These are phyloP conservation scores for Holacanthella duospinosa DNA, from an alignment of 2,888 invertebrate species.

Conservation along the genomic window DNA sequence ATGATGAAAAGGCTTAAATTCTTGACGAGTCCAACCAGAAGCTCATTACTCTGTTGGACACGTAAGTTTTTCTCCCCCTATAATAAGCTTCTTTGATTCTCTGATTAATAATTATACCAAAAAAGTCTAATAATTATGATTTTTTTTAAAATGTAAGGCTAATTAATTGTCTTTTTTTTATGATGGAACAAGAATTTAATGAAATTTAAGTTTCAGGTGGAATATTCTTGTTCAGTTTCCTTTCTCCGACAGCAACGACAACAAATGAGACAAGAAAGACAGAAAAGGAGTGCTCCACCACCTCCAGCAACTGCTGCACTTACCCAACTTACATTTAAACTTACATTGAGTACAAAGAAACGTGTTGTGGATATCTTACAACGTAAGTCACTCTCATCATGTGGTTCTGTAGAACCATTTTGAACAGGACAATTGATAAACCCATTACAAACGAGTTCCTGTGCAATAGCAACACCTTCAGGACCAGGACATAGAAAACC, in stretches of 20 bases:
- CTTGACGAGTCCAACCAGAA: too few species aligned
- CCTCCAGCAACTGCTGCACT: conserved; percentile 35
- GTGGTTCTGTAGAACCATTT: conserved; percentile 22
- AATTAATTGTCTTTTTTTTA: too few species aligned
- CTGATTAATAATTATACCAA: too few species aligned
- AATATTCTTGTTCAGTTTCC: neutral
- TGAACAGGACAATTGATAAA: conserved; percentile 65
- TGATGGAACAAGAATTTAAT: too few species aligned
- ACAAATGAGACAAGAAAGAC: conserved; percentile 32
- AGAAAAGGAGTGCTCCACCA: conserved; percentile 26
- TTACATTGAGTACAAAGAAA: conserved; percentile 34
- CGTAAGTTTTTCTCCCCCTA: too few species aligned
- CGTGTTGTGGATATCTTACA: conserved; percentile 35
- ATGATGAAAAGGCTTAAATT: too few species aligned
- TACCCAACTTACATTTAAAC: conserved; percentile 36
- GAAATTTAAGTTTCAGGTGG: too few species aligned
- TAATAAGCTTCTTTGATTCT: too few species aligned
- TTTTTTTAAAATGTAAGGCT: too few species aligned
- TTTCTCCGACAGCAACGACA: conserved; percentile 29
- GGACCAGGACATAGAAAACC: conserved; percentile 76
- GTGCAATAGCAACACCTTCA: conserved; percentile 71
- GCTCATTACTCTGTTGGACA: too few species aligned
- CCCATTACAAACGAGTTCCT: conserved; percentile 73
- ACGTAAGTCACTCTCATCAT: conserved; percentile 34
- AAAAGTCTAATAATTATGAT: too few species aligned